Conservation (phyloP, 2,888 invertebrate genomes). For the Osmoderma eremita region DNA sequence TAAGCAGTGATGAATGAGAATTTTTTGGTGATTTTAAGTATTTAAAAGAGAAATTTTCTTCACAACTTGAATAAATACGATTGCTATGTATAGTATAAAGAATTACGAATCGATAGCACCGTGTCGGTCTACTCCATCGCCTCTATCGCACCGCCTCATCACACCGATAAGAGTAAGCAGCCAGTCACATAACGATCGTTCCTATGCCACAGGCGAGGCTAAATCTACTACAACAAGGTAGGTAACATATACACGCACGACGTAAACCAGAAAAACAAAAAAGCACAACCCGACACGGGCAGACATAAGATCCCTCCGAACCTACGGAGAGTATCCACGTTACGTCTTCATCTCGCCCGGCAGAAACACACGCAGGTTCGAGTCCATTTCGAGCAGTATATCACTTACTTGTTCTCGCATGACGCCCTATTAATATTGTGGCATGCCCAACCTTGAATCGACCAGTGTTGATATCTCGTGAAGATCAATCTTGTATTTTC, state of each 20-base stretch:
- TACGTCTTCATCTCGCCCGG: constrained; percentile 61
- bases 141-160: constrained; percentile 44
- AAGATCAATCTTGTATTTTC: constrained; percentile 55
- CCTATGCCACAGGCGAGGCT: constrained; percentile 42
- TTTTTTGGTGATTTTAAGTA: too few relatives aligned
- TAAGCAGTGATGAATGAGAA: too few relatives aligned
- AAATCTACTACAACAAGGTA: neutral
- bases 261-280: constrained; percentile 1
- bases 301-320: constrained; percentile 28
- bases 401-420: constrained; percentile 64
- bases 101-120: constrained; percentile 51
- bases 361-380: constrained; percentile 61
- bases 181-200: constrained; percentile 31
- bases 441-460: constrained; percentile 61
- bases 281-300: constrained; percentile 21
- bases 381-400: constrained; percentile 64
- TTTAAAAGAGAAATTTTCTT: constrained; percentile 20
- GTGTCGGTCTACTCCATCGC: constrained; percentile 53
- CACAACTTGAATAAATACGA: constrained; percentile 34
- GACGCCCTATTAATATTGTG: constrained; percentile 65
- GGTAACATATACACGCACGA: neutral
- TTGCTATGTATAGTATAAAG: constrained; percentile 41
- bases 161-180: constrained; percentile 40
- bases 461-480: constrained; percentile 56
- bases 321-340: constrained; percentile 48